Base-by-base conservation (phyloP, 2,797 vertebrate species). In the Spinus olivaceus region DNA sequence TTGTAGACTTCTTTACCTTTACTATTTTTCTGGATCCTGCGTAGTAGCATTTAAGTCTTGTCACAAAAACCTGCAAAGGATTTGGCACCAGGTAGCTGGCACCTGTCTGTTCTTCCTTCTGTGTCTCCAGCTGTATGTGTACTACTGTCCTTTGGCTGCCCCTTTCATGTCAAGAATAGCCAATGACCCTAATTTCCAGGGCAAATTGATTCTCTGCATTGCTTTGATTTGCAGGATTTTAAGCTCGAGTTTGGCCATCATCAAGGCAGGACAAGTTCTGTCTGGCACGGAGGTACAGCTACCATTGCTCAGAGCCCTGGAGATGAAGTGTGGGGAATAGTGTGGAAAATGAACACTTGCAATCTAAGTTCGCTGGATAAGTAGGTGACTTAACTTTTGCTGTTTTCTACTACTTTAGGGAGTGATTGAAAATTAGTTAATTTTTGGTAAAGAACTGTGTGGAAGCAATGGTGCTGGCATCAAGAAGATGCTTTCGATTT, bases 261-360 rank as follows among this genome's bases (percentile, higher is more conserved):
- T 90, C 97, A 98, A 97, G 98, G 98, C 65, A 97, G 97, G 78
- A 97, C 95, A 79, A 99, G 98, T 97, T 96, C 98, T 56, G 95
- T 97, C n/a, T 99, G 99, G 99, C 98, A 98, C 41, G 99, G 99
- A 94, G 98, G 99, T 61, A 98, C 98, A 93, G 99, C 99, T 65
- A 99, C 99, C 74, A 98, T 99, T 86, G 97, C 98, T 93, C 96
- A 97, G 90, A 99, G 98, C 88, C 98, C 98, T 4, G 98, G 98
- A 64, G 98, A 99, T 0, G 98, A 99, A 97, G 99, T 99, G 18
- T 99, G 99, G 99, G 99, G 99, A 56, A 96, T 99, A 67, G 98
- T 99, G 46, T 99, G 99, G 99, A 98, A 95, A 96, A 98, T 99
- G 98, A 98, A 97, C 94, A 33, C 97, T 95, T 97, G 97, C 56